A percentile compares a stretch with the other conserved stretches of the same genome.
Conservation (phyloP, 2,797 vertebrate genomes). For the Arvicola amphibius region DNA sequence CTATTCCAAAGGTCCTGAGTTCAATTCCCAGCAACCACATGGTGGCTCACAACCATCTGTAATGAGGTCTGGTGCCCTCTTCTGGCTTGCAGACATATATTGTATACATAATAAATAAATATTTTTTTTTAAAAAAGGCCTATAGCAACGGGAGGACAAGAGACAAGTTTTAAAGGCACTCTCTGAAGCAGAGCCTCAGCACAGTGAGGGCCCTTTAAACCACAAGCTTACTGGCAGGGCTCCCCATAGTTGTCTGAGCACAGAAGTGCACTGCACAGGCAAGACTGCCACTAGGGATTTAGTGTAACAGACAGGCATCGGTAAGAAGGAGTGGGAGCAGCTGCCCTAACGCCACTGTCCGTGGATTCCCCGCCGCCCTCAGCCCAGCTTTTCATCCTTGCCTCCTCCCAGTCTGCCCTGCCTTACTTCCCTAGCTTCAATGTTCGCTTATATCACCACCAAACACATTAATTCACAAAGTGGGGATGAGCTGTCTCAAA, state of each 20-base stretch:
- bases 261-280: background rate
- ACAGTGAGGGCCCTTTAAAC: slow-evolving; percentile 19
- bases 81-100: too few species aligned
- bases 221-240: background rate
- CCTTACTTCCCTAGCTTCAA: background rate
- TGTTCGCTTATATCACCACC: background rate
- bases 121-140: too few species aligned
- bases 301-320: background rate
- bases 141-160: background rate
- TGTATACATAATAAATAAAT: too few species aligned
- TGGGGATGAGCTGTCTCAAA: background rate
- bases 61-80: too few species aligned
- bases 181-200: background rate
- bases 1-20: too few species aligned
- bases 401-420: background rate
- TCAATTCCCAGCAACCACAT: too few species aligned
- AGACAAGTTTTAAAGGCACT: background rate
- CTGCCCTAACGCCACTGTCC: background rate
- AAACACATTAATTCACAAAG: background rate
- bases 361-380: background rate
- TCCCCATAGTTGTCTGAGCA: background rate
- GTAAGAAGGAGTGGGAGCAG: background rate
- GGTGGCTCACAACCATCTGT: too few species aligned
- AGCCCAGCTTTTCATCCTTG: background rate
- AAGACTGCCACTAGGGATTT: background rate